Conservation (phyloP, 2,888 invertebrate genomes). For the Cryptus viduatorius region DNA sequence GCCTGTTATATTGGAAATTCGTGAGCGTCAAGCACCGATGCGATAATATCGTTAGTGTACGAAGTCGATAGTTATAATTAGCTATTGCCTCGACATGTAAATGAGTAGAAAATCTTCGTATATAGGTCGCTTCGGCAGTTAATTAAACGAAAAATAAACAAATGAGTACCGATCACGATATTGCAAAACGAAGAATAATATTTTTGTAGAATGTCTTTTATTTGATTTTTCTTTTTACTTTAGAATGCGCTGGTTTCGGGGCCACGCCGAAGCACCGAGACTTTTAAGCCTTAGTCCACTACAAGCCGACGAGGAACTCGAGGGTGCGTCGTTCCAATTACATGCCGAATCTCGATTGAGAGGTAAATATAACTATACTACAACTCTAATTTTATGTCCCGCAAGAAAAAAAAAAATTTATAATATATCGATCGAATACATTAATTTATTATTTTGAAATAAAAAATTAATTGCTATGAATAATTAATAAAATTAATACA, state of each 20-base stretch:
- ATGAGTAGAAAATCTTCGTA: constrained; percentile 31
- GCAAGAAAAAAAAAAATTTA: neutral
- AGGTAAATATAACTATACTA: constrained; percentile 80
- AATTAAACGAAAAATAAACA: constrained; percentile 8
- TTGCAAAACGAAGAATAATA: neutral
- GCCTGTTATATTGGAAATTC: constrained; percentile 51
- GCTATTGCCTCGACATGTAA: constrained; percentile 26
- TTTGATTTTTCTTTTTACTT: constrained; percentile 38
- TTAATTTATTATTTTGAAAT: no score
- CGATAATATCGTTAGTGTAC: constrained; percentile 49
- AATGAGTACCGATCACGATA: neutral
- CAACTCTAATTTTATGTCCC: neutral
- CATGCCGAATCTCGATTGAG: constrained; percentile 82
- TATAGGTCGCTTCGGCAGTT: neutral
- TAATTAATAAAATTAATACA: no score
- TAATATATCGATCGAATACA: no score
- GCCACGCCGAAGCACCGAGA: constrained; percentile 89
- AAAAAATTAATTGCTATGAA: no score
- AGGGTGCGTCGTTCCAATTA: constrained; percentile 80
- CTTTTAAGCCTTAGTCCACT: constrained; percentile 89
- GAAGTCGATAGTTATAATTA: constrained; percentile 13
- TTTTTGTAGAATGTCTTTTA: neutral
- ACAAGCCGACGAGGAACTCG: constrained; percentile 83
- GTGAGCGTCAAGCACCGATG: constrained; percentile 32
- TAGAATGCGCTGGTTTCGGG: constrained; percentile 91